phyloP scores from a whole-genome alignment of 2,797 vertebrate genomes.

The Anniella stebbinsi region DNA sequence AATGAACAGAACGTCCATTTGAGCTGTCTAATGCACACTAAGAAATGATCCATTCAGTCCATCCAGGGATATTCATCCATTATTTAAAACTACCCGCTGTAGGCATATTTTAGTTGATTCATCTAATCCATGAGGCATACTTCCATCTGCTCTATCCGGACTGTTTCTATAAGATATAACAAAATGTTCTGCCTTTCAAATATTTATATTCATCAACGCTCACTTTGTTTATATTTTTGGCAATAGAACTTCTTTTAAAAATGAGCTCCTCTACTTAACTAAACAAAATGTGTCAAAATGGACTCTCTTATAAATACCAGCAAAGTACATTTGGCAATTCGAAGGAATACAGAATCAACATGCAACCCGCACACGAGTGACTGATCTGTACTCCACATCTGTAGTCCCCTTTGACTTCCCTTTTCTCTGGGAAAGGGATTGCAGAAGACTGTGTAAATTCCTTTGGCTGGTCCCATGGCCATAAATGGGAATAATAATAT shows the following conservation, averaged over 20 bases:
- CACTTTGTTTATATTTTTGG: constrained; percentile 83
- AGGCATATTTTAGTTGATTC: constrained; percentile 71
- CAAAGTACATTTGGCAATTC: constrained; percentile 75
- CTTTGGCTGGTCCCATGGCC: constrained; percentile 55
- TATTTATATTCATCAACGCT: constrained; percentile 85
- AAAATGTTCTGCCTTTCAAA: constrained; percentile 82
- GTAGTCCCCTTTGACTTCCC: constrained; percentile 66
- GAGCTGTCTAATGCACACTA: constrained; percentile 61
- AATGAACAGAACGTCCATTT: constrained; percentile 67
- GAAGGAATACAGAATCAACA: constrained; percentile 60
- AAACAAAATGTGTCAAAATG: constrained; percentile 84
- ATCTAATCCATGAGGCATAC: constrained; percentile 68
- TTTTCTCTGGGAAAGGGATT: constrained; percentile 20
- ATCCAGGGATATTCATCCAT: constrained; percentile 64
- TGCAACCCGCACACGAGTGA: constrained; percentile 58
- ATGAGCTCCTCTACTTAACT: constrained; percentile 82
- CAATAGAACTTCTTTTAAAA: constrained; percentile 82
- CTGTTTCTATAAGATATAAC: constrained; percentile 79
- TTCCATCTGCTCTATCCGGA: constrained; percentile 71
- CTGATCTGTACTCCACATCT: constrained; percentile 62
- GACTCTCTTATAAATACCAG: constrained; percentile 80
- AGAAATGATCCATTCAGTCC: constrained; percentile 58
- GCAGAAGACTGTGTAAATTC: not conserved
- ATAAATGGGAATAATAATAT: constrained; percentile 42
- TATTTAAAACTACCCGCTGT: constrained; percentile 76